phyloP scores from a whole-genome alignment of 2,888 invertebrate species.

The Dryomyza anilis region DNA sequence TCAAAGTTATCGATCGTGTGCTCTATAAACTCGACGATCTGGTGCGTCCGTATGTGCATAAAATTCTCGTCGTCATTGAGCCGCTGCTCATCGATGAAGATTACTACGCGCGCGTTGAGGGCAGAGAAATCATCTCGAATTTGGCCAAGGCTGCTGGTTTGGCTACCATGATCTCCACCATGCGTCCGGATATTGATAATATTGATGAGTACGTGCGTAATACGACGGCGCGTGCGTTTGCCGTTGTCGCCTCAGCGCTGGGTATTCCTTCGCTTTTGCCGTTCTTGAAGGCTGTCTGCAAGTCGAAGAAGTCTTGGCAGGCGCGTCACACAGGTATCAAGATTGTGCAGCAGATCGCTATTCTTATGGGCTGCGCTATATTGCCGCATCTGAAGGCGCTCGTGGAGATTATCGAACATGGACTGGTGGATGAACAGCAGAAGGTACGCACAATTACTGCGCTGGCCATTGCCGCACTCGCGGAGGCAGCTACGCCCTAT shows the following conservation, averaged over 20 bases:
- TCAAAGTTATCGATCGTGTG: conserved; percentile 98
- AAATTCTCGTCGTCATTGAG: conserved; percentile 99
- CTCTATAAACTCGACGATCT: conserved; percentile 98
- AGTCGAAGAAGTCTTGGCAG: conserved; percentile 99
- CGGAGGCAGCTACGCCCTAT: conserved; percentile 98
- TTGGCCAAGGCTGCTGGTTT: conserved; percentile 98
- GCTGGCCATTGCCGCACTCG: conserved; percentile 95
- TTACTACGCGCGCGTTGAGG: conserved; percentile 99
- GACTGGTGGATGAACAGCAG: conserved; percentile 97
- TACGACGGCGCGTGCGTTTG: conserved; percentile 98
- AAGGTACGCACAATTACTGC: conserved; percentile 98
- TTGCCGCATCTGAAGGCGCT: conserved; percentile 96
- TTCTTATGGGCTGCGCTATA: conserved; percentile 99
- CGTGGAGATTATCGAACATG: conserved; percentile 99
- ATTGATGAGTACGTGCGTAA: conserved; percentile 99
- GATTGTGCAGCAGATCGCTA: conserved; percentile 99
- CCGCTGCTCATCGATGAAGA: conserved; percentile 99
- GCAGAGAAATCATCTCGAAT: conserved; percentile 98
- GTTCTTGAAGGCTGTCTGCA: conserved; percentile 97
- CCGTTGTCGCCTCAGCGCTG: conserved; percentile 98
- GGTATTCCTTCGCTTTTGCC: conserved; percentile 96
- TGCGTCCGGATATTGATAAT: conserved; percentile 99
- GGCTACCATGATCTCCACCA: conserved; percentile 99
- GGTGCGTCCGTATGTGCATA: conserved; percentile 98
- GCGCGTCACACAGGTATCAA: conserved; percentile 98